Evolutionary conservation across 2,797 vertebrate genomes (phyloP), one percentile per base, ranked within the genome.

Genomic region (Apogon talboti): DNA sequence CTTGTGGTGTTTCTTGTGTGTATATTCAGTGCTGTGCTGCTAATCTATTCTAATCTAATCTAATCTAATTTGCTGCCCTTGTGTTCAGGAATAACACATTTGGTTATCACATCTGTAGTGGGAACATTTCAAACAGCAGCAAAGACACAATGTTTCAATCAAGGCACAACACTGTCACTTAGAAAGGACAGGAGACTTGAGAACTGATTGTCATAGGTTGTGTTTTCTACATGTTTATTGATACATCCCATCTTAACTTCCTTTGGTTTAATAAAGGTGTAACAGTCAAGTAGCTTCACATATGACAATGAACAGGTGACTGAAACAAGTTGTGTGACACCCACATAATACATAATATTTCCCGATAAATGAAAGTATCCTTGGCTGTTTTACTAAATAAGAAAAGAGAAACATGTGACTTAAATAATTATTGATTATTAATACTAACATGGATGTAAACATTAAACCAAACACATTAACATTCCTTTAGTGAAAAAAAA

Each of bases 241-340:
- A 75, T 40, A 57, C 43, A 73, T 44, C 35, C 37, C 59, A 44
- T 65, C 33, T 44, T 18, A 41, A 50, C 53, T 60, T 75, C 66
- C 76, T 91, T 92, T 91, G 87, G 89, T 91, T 89, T 86, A 71
- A 61, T 67, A 79, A 79, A 72, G 40, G 43, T 76, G 7, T 86
- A 93, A 93, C 92, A 92, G 90, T 92, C 92, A 69, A 54, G 52
- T 78, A 74, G 67, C 52, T 76, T 80, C 11, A 56, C 67, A 53
- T 45, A 54, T 65, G 8, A 83, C 14, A 74, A 74, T 33, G 6
- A 66, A 13, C 7, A 21, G 33, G 18, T 47, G 55, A 66, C 16
- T 56, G 28, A 48, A 66, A 60, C 41, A 60, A 28, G 11, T 11
- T 28, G 21, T 44, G 40, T 50, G 41, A 21, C 7, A 19, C 3